phyloP scores from a whole-genome alignment of 2,888 invertebrate species.

The Halictus ligatus region DNA sequence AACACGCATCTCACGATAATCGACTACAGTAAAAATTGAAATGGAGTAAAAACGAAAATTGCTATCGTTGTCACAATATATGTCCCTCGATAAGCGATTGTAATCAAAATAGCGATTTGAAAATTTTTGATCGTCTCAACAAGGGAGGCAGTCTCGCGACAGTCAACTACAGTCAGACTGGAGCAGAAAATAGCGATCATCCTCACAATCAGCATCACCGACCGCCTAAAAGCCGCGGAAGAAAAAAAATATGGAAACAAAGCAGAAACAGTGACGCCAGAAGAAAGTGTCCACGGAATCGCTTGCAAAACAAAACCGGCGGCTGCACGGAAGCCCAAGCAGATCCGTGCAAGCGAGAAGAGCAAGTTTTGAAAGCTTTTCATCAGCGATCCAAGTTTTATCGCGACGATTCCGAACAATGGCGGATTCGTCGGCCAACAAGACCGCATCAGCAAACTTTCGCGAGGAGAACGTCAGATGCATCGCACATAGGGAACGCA shows the following conservation, averaged over 20 bases:
- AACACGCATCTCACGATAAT: no score
- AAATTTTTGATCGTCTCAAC: background rate
- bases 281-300: background rate
- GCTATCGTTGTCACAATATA: no score
- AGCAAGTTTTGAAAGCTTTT: conserved; percentile 9
- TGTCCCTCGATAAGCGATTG: no score
- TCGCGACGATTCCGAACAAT: background rate
- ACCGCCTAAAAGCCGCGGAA: background rate
- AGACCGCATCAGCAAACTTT: conserved; percentile 5
- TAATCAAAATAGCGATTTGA: no score
- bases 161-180: background rate
- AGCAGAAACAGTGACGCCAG: background rate
- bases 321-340: background rate
- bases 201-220: background rate
- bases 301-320: background rate
- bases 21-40: background rate
- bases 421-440: background rate
- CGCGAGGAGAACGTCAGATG: background rate
- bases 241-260: background rate
- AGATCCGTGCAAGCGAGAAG: background rate
- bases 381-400: conserved; percentile 1
- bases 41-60: background rate
- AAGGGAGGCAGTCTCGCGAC: background rate
- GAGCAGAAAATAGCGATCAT: background rate
- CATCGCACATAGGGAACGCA: background rate